phyloP scores from a whole-genome alignment of 2,113 vertebrate species.

The Laticauda laticaudata region DNA sequence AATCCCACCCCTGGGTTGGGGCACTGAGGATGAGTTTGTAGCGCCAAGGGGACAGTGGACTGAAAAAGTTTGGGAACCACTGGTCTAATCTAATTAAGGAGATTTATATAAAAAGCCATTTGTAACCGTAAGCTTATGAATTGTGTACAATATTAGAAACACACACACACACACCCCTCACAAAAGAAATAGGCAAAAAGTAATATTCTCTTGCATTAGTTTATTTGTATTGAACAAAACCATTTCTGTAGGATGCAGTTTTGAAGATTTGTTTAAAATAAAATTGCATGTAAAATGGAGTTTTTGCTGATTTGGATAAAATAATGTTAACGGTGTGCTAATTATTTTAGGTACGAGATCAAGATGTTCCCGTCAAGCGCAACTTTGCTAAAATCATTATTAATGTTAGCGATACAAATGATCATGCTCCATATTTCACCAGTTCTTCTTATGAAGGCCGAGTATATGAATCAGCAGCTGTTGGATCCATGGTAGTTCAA shows the following conservation, averaged over 20 bases:
- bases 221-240: not conserved
- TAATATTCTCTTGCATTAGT: not conserved
- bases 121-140: not conserved
- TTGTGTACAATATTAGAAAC: not conserved
- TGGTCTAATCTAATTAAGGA: not conserved
- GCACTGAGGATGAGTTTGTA: too few species aligned
- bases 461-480: conserved; percentile 88
- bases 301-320: not conserved
- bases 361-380: conserved; percentile 94
- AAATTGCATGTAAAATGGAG: not conserved
- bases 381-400: conserved; percentile 88
- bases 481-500: conserved; percentile 88
- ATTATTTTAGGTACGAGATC: conserved; percentile 87
- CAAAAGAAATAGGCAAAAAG: not conserved
- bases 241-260: not conserved
- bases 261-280: not conserved
- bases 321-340: not conserved
- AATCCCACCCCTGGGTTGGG: too few species aligned
- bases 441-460: conserved; percentile 84
- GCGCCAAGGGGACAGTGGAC: too few species aligned
- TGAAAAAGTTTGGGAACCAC: too few species aligned
- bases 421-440: conserved; percentile 93
- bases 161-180: not conserved
- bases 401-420: conserved; percentile 89
- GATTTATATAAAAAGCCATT: not conserved